Evolutionary conservation across 30 jellyfish, hydroid and myxozoan genomes (phyloP).

Genomic region (Sanderia malayensis): DNA sequence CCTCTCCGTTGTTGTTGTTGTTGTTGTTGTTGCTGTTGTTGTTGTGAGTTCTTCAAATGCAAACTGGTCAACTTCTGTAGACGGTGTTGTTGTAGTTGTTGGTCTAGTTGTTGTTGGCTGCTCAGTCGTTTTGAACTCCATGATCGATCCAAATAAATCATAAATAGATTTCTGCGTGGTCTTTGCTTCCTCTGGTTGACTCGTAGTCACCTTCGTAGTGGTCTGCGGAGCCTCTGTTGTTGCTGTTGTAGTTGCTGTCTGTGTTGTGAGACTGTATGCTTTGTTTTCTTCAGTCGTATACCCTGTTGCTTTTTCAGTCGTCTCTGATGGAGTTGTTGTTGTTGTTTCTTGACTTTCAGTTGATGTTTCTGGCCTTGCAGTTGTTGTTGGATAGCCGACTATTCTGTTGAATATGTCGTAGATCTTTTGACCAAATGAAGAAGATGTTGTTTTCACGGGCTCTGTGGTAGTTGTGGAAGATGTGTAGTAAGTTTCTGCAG

Average conservation of each 20-base stretch:
- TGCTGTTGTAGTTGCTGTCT: neutral
- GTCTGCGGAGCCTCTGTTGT: constrained; percentile 13
- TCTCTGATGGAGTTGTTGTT: neutral
- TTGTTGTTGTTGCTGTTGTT: constrained; percentile 24
- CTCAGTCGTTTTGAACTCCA: neutral
- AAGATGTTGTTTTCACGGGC: neutral
- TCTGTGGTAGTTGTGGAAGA: neutral
- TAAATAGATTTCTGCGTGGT: constrained; percentile 6
- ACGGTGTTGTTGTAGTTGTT: constrained; percentile 1
- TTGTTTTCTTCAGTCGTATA: neutral
- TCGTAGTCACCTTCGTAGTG: constrained; percentile 8
- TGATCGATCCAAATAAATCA: neutral
- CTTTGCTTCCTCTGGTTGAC: neutral
- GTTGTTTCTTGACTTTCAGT: constrained; percentile 10
- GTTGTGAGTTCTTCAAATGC: constrained; percentile 17
- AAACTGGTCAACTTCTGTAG: constrained; percentile 8
- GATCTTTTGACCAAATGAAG: constrained; percentile 38
- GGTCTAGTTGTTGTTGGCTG: neutral
- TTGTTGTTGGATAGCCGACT: constrained; percentile 64
- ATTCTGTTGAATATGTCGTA: constrained; percentile 47
- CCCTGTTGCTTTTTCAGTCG: constrained; percentile 24
- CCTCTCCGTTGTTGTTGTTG: constrained; percentile 30
- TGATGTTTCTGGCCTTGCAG: constrained; percentile 24
- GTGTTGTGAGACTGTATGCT: neutral
- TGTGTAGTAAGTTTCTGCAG: neutral